Base-by-base conservation (phyloP, 2,888 invertebrate genomes). In the Archips xylosteana region DNA sequence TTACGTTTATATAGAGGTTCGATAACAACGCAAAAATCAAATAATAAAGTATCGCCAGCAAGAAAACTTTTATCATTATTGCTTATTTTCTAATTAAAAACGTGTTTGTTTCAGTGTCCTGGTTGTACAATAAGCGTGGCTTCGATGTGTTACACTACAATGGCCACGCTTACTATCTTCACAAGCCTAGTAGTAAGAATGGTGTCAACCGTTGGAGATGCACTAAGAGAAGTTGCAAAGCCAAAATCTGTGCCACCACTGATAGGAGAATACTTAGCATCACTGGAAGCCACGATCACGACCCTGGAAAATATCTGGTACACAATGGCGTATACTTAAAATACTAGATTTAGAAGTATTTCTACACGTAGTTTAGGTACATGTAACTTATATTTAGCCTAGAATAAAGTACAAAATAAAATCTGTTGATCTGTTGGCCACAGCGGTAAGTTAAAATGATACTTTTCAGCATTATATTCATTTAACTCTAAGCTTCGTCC, bases 111-210 rank as follows among this genome's bases (percentile, higher is more conserved):
- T 36, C 49, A 71, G 71, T 71, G 4, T 39, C 39, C 65, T 65
- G 65, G 65, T 13, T 51, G 12, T n/a, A 2, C 23, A 62, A 62
- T 51, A 42, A 47, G 1, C 61, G 70, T n/a, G 62, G 62, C 62
- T 51, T 32, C 5, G 62, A 45, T n/a, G 42, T 51, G 32, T 42
- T 70, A 51, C 23, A 62, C 5, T 62, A 70, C 54, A 54, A 70
- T n/a, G 70, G n/a, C 12, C 54, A 49, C 32, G 12, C 51, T 23
- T 70, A 51, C 49, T 51, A 61, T 32, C n/a, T 62, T 6, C 64
- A 71, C 64, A 71, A 71, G 49, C 9, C 36, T 13, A 57, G 54
- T 23, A 64, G 70, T 32, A 64, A 13, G n/a, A n/a, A 23, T 1
- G 9, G 36, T 13, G 12, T 3, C 10, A 65, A 64, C 47, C 49